Base-by-base conservation (phyloP, 2,888 invertebrate genomes). In the Euproctis similis region DNA sequence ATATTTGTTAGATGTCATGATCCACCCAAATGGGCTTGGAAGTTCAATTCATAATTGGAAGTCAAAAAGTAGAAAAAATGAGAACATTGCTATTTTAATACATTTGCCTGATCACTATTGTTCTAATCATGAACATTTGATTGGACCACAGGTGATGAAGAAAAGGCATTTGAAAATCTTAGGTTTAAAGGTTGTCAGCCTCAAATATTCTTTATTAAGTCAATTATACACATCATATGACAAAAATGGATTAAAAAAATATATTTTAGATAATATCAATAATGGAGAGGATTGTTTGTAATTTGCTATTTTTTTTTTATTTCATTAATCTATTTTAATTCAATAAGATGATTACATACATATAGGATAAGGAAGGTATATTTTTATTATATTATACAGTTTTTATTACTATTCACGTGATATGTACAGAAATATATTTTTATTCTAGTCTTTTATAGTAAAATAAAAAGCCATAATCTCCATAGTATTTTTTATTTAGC, bases 21-120 rank as follows among this genome's bases (percentile, higher is more conserved):
- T 90, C 19, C 87, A 89, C 55, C 85, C 87, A 3, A 46, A 59
- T 9, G 68, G 75, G 1, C 53, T 80, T 11, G 66, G 59, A 2
- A 67, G 62, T 30, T 63, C 72, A 28, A 72, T 72, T 17, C 71
- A 75, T 26, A 81, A 84, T 36, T 84, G 86, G 65, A 85, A 84
- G 53, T 55, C 72, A 4, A 70, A 71, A 24, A 61, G 59, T 4
- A 62, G 61, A 13, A 72, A 62, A 28, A 84, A 86, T 56, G 59
- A 78, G 27, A 86, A 78, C 46, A 75, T 84, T 22, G 90, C 88
- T 1, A 45, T 91, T 18, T 60, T 91, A 28, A 84, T 91, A 31
- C 85, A 89, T 56, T 66, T 89, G 29, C 90, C 90, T 1, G 89
- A 91, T 39, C 87, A 90, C 61, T 90, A 86, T 60, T 89, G 89